These are phyloP conservation scores for Cantharis lateralis DNA, from an alignment of 2,888 invertebrate species.

Conservation along the genomic window DNA sequence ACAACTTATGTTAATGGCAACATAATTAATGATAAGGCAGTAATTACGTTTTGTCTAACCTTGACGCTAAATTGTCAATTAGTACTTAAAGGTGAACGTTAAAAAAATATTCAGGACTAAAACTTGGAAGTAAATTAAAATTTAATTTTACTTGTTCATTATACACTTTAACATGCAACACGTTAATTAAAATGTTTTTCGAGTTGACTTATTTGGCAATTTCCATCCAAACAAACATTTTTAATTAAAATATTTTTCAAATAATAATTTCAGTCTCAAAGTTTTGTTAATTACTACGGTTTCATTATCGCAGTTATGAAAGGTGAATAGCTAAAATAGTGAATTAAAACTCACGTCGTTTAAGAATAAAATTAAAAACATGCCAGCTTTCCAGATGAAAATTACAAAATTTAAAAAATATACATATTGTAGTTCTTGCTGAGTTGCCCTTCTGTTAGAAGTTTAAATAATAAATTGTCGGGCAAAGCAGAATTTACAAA, in stretches of 20 bases:
- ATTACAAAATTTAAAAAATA: too few species aligned
- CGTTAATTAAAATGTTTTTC: not conserved
- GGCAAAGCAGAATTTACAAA: too few species aligned
- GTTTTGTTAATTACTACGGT: not conserved
- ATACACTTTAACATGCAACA: not conserved
- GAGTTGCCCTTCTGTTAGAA: too few species aligned
- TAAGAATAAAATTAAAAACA: not conserved
- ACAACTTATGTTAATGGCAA: not conserved
- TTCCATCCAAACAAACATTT: not conserved
- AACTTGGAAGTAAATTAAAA: not conserved
- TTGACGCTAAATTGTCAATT: not conserved
- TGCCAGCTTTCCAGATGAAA: not conserved
- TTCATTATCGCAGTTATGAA: not conserved
- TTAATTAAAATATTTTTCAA: not conserved
- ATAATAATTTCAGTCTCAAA: not conserved
- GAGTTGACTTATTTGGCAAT: not conserved
- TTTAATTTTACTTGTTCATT: not conserved
- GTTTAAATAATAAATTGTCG: too few species aligned
- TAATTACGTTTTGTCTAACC: not conserved
- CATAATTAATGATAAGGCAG: not conserved
- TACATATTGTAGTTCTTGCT: too few species aligned
- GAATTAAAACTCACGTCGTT: not conserved
- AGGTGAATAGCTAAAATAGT: not conserved
- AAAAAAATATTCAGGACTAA: not conserved
- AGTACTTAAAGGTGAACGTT: not conserved